These are phyloP conservation scores for Carlito syrichta DNA, from an alignment of 2,113 vertebrate genomes.

Conservation along the genomic window DNA sequence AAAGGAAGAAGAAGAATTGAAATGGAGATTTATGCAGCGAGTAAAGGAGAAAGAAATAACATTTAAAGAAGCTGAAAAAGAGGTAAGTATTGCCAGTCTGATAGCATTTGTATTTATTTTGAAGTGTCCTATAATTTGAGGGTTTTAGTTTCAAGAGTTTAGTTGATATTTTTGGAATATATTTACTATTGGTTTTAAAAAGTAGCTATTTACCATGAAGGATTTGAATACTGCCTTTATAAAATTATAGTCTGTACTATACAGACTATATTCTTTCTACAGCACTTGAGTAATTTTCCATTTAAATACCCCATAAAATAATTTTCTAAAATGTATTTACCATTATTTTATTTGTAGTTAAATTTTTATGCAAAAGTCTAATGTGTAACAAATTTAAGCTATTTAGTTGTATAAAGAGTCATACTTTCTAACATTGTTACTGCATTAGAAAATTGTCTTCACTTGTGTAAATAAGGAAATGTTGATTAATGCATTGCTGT, in stretches of 20 bases:
- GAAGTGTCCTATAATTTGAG: neutral
- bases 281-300: neutral
- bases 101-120: neutral
- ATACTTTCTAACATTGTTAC: neutral
- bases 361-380: neutral
- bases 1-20: conserved; percentile 90
- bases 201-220: neutral
- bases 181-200: neutral
- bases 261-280: neutral
- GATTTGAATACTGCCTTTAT: neutral
- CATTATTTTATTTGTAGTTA: neutral
- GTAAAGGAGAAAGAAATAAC: conserved; percentile 90
- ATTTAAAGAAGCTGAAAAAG: conserved; percentile 90
- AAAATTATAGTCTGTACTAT: neutral
- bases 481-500: neutral
- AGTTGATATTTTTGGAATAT: neutral
- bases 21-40: conserved; percentile 89
- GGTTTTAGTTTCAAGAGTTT: neutral
- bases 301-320: neutral
- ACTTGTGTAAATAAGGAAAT: neutral
- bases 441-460: neutral
- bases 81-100: conserved; percentile 76
- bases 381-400: neutral
- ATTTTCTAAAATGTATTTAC: neutral
- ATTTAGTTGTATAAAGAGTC: neutral